These are phyloP conservation scores for Mallotus villosus DNA, from an alignment of 2,797 vertebrate species.

Conservation along the genomic window DNA sequence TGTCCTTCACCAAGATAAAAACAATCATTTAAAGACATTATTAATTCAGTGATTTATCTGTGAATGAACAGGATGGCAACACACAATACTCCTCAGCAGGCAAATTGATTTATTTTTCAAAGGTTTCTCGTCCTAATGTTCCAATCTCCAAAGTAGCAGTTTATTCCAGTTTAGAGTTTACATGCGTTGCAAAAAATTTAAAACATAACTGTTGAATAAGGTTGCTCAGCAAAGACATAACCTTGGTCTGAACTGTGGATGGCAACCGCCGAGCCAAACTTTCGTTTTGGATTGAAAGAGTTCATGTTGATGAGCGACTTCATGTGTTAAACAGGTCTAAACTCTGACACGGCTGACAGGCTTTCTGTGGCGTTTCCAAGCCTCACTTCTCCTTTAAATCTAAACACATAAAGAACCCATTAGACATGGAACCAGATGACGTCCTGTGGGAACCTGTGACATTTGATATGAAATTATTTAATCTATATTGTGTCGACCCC, in stretches of 20 bases:
- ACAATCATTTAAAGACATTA: not conserved
- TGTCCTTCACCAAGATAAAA: not conserved
- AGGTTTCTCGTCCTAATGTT: no score
- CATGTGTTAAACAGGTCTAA: constrained; percentile 30
- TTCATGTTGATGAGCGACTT: constrained; percentile 38
- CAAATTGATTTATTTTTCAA: no score
- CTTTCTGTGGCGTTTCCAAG: constrained; percentile 27
- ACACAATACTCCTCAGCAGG: no score
- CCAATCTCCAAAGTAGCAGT: no score
- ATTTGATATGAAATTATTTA: constrained; percentile 81
- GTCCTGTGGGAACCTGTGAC: constrained; percentile 75
- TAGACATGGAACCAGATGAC: constrained; percentile 73
- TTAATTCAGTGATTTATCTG: no score
- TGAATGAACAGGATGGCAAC: no score
- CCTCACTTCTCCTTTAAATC: constrained; percentile 42
- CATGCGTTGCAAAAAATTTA: no score
- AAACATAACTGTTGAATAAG: no score
- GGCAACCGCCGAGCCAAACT: not conserved
- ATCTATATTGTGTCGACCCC: constrained; percentile 74
- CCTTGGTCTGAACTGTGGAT: no score
- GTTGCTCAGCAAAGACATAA: no score
- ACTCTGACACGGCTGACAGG: constrained; percentile 28
- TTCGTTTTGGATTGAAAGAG: constrained; percentile 34
- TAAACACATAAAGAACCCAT: constrained; percentile 40
- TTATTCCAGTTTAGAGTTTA: no score